Conservation (phyloP, 2,113 vertebrate species). For the Lagopus muta region DNA sequence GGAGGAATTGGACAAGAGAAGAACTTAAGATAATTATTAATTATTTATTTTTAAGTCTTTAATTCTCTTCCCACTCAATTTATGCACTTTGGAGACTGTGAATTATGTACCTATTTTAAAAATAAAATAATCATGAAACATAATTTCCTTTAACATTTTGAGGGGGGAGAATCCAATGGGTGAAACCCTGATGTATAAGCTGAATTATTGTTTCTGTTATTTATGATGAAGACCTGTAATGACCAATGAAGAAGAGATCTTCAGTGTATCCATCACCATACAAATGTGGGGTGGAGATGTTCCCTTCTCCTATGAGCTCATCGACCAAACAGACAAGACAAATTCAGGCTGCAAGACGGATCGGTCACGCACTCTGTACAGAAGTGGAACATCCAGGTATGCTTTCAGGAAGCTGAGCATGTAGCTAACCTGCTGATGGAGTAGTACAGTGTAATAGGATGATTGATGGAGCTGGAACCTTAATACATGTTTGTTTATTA, state of each 20-base stretch:
- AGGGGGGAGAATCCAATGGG: background rate
- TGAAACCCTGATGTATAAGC: background rate
- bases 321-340: background rate
- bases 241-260: background rate
- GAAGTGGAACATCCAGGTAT: background rate
- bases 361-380: background rate
- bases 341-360: conserved; percentile 25
- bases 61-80: background rate
- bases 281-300: background rate
- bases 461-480: background rate
- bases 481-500: background rate
- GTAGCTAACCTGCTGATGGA: background rate
- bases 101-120: background rate
- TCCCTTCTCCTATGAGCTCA: background rate
- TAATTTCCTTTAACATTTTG: background rate
- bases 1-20: background rate
- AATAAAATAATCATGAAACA: background rate
- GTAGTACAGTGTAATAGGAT: background rate
- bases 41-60: background rate
- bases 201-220: background rate
- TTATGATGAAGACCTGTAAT: background rate
- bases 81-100: background rate
- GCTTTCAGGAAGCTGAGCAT: background rate
- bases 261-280: background rate
- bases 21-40: background rate